These are phyloP conservation scores for Xylocopa sonorina DNA, from an alignment of 1,140 invertebrate species.

Conservation along the genomic window DNA sequence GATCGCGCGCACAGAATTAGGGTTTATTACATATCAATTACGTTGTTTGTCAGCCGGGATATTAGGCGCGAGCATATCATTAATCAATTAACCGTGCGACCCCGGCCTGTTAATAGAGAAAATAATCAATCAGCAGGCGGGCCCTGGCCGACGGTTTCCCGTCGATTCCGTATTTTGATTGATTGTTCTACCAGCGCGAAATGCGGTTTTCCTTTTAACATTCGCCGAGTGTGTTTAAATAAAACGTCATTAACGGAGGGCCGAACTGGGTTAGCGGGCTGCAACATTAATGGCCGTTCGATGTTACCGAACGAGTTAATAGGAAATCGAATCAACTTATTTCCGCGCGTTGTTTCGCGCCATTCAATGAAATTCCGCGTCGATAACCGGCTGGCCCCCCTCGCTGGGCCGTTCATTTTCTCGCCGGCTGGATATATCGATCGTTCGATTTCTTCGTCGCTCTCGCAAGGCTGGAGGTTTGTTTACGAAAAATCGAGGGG, in stretches of 20 bases:
- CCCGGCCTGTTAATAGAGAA: constrained; percentile 39
- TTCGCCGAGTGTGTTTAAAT: constrained; percentile 41
- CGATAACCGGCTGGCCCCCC: too few species aligned
- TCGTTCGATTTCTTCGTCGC: neutral
- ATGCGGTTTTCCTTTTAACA: constrained; percentile 48
- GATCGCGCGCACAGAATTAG: neutral
- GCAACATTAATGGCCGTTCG: constrained; percentile 50
- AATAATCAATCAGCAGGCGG: constrained; percentile 43
- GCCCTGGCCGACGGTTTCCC: neutral
- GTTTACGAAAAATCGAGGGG: neutral
- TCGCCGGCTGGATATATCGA: constrained; percentile 5
- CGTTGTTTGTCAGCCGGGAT: constrained; percentile 21
- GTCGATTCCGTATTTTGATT: constrained; percentile 46
- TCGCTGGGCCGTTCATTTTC: neutral
- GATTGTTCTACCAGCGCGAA: constrained; percentile 43
- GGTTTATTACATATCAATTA: constrained; percentile 19
- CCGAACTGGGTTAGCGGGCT: constrained; percentile 46
- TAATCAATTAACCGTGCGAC: constrained; percentile 38
- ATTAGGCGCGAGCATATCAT: constrained; percentile 34
- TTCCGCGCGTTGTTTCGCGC: constrained; percentile 43
- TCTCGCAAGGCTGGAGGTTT: constrained; percentile 1
- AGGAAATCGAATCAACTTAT: constrained; percentile 56
- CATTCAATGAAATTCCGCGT: constrained; percentile 20
- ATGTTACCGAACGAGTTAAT: constrained; percentile 49
- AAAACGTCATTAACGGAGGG: constrained; percentile 48